Evolutionary conservation across 2,113 vertebrate species (phyloP), one percentile per base, ranked within the genome.

Genomic region (Pseudolaguvia tuberculata): DNA sequence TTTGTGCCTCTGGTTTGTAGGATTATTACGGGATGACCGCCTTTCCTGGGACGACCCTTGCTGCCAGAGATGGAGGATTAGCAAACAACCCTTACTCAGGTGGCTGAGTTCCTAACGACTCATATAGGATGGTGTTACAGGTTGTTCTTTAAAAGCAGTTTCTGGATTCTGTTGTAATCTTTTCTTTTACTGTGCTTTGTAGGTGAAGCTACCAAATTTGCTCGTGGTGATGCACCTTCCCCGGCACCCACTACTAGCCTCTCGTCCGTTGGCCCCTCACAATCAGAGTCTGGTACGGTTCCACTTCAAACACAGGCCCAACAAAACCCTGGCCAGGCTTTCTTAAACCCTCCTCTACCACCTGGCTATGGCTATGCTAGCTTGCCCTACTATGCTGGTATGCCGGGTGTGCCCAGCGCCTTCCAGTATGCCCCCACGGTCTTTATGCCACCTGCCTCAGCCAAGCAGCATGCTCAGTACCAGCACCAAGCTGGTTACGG

Each of bases 1-100:
- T 11, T 18, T 8, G 21, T 50, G 45, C 4, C 14, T 42, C 9
- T n/a, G 73, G 9, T 62, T 8, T 59, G 35, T 56, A 99, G 96
- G 96, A 99, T 90, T 99, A 98, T 86, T 99, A 99, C 2, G 95
- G 96, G 88, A 91, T 99, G 86, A 92, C 96, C 85, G 92, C 96
- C 85, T 98, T 98, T 86, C 94, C 96, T 85, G 93, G 94, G 78
- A 82, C 90, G 10, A 83, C 95, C 6, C 92, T 98, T 78, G 91
- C 96, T 78, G 91, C 90, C 87, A 93, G 96, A 94, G 96, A 99
- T 63, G 94, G 92, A 50, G 90, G 86, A 83, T 89, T 99, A 42
- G 85, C 93, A 83, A 97, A 88, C 87, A 98, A 95, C 83, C 94
- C 92, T 0, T 99, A 99, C 90, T 93, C 96, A 90, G 95, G 96